Evolutionary conservation across 2,113 vertebrate genomes (phyloP).

Genomic region (Mandrillus leucophaeus): DNA sequence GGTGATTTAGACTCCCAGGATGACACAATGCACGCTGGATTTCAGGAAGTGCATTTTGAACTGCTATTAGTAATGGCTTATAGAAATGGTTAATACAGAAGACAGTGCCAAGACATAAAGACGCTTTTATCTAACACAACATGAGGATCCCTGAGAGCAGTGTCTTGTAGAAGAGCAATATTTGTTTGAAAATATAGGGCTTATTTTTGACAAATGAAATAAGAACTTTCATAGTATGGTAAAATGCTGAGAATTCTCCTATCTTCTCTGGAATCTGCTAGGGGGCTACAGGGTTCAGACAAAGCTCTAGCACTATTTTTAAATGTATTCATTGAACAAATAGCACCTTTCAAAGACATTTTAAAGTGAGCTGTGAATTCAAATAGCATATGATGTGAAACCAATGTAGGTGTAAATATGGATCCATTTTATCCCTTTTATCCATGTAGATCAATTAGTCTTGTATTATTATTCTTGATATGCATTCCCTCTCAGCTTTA

Average conservation of each 20-base stretch:
- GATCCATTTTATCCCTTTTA: constrained; percentile 64
- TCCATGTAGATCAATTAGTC: constrained; percentile 62
- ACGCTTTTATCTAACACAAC: background rate
- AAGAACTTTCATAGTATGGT: background rate
- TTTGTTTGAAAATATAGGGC: constrained; percentile 41
- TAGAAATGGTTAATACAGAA: background rate
- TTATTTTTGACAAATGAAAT: constrained; percentile 51
- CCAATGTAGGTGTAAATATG: constrained; percentile 42
- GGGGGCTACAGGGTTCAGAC: background rate
- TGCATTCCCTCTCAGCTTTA: constrained; percentile 36
- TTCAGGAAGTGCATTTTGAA: background rate
- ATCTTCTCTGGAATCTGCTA: constrained; percentile 15
- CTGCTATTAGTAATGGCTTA: background rate
- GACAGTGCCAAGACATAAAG: background rate
- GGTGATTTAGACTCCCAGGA: background rate
- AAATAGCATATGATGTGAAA: constrained; percentile 59
- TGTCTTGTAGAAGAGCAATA: background rate
- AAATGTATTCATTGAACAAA: constrained; percentile 73
- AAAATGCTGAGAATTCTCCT: constrained; percentile 19
- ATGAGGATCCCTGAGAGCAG: background rate
- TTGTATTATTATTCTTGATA: constrained; percentile 62
- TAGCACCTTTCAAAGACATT: constrained; percentile 78
- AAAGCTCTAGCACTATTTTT: constrained; percentile 68
- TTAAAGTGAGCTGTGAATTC: constrained; percentile 69
- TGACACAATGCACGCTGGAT: background rate